Conservation (phyloP, 2,113 vertebrate species). For the Prietella phreatophila region DNA sequence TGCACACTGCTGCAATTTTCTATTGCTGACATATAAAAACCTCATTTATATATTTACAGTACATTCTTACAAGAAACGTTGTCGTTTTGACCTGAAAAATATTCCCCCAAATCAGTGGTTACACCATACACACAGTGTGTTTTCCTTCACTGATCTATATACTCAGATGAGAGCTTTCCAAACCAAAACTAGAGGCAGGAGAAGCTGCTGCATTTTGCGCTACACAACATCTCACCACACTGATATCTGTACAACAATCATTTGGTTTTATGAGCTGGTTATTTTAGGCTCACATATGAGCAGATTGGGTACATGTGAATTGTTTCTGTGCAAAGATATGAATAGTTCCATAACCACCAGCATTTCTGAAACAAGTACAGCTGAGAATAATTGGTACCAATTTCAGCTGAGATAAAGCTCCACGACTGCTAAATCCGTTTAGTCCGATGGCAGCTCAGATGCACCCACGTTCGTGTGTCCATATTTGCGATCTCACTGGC, state of each 20-base stretch:
- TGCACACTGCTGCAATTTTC: neutral
- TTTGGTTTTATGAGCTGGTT: neutral
- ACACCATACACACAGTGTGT: neutral
- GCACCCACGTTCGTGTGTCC: neutral
- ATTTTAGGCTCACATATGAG: neutral
- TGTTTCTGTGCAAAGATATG: conserved; percentile 1
- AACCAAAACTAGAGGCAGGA: neutral
- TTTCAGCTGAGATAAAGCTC: neutral
- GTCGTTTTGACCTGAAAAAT: neutral
- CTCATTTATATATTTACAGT: neutral
- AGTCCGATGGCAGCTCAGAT: neutral
- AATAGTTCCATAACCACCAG: neutral
- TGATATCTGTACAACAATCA: neutral
- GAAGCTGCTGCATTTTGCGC: neutral
- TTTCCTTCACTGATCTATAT: neutral
- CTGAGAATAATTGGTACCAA: neutral
- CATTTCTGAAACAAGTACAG: neutral
- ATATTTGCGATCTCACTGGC: neutral
- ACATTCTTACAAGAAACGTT: neutral
- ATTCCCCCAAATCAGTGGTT: neutral
- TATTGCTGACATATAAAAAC: neutral
- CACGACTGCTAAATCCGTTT: neutral
- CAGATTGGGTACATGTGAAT: neutral
- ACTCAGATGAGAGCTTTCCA: neutral
- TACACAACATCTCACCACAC: neutral